Percentiles rank a stretch among this genome's conserved stretches.
phyloP scores from a whole-genome alignment of 2,888 invertebrate species.

The Oligia strigilis region DNA sequence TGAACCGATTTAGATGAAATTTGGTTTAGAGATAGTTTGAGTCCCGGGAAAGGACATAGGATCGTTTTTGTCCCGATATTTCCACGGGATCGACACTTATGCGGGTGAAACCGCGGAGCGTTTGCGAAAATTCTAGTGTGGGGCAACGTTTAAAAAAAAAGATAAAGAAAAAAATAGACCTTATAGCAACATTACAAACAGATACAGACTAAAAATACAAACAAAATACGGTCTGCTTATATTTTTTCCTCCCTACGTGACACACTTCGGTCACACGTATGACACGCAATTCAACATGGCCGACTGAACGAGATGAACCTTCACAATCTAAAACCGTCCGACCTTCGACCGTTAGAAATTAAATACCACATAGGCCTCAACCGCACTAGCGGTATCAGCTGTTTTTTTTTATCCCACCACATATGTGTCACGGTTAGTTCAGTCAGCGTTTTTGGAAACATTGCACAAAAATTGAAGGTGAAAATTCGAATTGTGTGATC shows the following conservation, averaged over 20 bases:
- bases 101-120: too few species aligned
- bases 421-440: conserved; percentile 22
- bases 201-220: conserved; percentile 11
- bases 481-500: neutral
- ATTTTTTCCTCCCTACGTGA: conserved; percentile 31
- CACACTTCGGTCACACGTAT: conserved; percentile 32
- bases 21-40: too few species aligned
- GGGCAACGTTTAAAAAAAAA: too few species aligned
- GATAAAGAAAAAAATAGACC: neutral
- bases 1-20: too few species aligned
- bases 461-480: conserved; percentile 23
- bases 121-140: neutral
- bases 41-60: too few species aligned
- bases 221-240: conserved; percentile 4
- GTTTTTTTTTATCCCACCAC: conserved; percentile 22
- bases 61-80: too few species aligned
- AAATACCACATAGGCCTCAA: conserved; percentile 27
- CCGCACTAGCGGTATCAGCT: conserved; percentile 4
- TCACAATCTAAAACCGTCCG: conserved; percentile 23
- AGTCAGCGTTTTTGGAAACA: conserved; percentile 28
- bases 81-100: too few species aligned
- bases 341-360: conserved; percentile 24
- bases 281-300: conserved; percentile 37
- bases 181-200: too few species aligned
- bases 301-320: conserved; percentile 11